A percentile compares a stretch with the other conserved stretches of the same genome.
phyloP scores from a whole-genome alignment of 2,113 vertebrate genomes.

The Nyctibius bracteatus region DNA sequence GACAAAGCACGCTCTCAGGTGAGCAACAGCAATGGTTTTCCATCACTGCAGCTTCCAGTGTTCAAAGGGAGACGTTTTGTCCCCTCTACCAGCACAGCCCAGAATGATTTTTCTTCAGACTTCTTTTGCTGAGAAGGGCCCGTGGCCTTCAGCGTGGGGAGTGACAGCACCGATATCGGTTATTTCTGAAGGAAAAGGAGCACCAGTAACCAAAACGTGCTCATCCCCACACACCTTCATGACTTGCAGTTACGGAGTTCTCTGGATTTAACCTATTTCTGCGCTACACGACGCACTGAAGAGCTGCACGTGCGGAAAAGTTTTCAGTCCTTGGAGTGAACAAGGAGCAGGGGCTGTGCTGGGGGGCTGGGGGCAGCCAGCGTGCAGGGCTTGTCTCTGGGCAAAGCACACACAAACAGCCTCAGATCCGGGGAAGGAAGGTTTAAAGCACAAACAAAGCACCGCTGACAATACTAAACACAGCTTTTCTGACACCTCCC shows the following conservation, averaged over 20 bases:
- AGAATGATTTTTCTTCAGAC: background rate
- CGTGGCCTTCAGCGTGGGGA: fast-evolving
- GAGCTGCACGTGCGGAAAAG: fast-evolving
- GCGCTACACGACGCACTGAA: fast-evolving
- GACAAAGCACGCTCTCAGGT: background rate
- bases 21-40: background rate
- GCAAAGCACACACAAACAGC: background rate
- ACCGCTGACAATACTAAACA: background rate
- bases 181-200: background rate
- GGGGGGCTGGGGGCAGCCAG: background rate
- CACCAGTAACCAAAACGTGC: fast-evolving
- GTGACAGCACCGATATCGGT: background rate
- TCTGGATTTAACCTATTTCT: background rate
- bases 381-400: fast-evolving
- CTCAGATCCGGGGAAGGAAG: background rate
- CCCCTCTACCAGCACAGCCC: background rate
- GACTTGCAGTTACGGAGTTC: fast-evolving
- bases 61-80: background rate
- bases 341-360: fast-evolving
- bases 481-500: slow-evolving; percentile 17
- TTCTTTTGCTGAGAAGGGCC: fast-evolving
- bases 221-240: fast-evolving
- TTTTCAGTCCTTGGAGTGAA: fast-evolving
- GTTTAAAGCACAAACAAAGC: background rate
- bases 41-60: background rate